Percentiles rank a stretch among this genome's conserved stretches.
These are phyloP conservation scores for Gibbula magus DNA, from an alignment of 2,888 invertebrate species.

Conservation along the genomic window DNA sequence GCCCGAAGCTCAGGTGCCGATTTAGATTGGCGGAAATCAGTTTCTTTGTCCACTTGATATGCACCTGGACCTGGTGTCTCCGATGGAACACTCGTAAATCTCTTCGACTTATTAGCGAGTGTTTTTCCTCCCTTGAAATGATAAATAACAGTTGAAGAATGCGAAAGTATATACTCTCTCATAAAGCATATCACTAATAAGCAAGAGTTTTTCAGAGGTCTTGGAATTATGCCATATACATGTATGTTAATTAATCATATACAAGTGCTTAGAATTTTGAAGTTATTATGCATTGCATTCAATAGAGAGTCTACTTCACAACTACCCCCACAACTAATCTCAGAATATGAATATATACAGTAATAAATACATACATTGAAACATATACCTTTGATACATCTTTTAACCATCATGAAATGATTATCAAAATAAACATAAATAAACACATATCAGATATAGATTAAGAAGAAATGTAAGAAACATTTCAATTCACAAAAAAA, in stretches of 20 bases:
- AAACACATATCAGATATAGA: background rate
- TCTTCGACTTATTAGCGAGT: constrained; percentile 65
- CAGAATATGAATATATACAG: no score
- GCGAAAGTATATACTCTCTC: background rate
- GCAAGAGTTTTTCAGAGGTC: no score
- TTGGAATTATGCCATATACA: no score
- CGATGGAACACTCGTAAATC: constrained; percentile 58
- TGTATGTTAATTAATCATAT: no score
- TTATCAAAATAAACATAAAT: background rate
- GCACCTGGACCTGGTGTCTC: constrained; percentile 69
- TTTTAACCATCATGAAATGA: no score
- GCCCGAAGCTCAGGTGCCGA: constrained; percentile 50
- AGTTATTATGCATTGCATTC: no score
- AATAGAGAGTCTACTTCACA: no score
- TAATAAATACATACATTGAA: no score
- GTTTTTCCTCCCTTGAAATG: constrained; percentile 67
- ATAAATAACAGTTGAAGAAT: background rate
- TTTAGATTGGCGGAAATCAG: constrained; percentile 51
- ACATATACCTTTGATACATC: no score
- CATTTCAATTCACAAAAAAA: background rate
- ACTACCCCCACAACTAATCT: no score
- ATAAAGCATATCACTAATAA: no score
- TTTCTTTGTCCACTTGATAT: constrained; percentile 61
- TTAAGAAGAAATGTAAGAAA: background rate
- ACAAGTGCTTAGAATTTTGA: no score